phyloP scores from a whole-genome alignment of 2,888 invertebrate genomes.

The Gortyna flavago region DNA sequence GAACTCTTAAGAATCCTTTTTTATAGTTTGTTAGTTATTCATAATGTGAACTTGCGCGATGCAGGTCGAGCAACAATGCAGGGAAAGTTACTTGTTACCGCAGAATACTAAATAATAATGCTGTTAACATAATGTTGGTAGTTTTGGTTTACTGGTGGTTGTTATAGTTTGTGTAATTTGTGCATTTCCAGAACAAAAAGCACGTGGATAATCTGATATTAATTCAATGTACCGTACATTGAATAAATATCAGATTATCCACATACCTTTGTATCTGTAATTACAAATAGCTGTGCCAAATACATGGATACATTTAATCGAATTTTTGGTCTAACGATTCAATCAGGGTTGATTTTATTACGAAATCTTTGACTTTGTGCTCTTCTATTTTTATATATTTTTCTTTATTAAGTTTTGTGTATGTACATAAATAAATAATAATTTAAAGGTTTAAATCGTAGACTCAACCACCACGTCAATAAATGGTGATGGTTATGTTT shows the following conservation, averaged over 20 bases:
- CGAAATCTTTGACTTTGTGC: neutral
- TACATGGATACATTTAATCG: neutral
- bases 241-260: too few species aligned
- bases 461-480: neutral
- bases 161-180: slow-evolving; percentile 12
- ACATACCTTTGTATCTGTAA: neutral
- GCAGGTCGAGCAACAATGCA: slow-evolving; percentile 39
- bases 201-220: neutral
- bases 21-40: slow-evolving; percentile 19
- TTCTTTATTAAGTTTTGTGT: neutral
- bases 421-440: neutral
- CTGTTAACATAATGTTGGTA: slow-evolving; percentile 17
- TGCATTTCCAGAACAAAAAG: slow-evolving; percentile 17
- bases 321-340: neutral
- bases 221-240: neutral
- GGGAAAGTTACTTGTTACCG: slow-evolving; percentile 40
- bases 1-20: slow-evolving; percentile 27
- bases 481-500: neutral
- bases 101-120: slow-evolving; percentile 50
- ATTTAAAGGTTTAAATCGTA: neutral
- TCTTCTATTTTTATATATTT: neutral
- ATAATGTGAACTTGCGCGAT: slow-evolving; percentile 27
- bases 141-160: slow-evolving; percentile 2
- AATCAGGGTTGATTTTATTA: neutral
- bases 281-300: neutral